Conservation (phyloP, 2,113 vertebrate genomes). For the Synchiropus splendidus region DNA sequence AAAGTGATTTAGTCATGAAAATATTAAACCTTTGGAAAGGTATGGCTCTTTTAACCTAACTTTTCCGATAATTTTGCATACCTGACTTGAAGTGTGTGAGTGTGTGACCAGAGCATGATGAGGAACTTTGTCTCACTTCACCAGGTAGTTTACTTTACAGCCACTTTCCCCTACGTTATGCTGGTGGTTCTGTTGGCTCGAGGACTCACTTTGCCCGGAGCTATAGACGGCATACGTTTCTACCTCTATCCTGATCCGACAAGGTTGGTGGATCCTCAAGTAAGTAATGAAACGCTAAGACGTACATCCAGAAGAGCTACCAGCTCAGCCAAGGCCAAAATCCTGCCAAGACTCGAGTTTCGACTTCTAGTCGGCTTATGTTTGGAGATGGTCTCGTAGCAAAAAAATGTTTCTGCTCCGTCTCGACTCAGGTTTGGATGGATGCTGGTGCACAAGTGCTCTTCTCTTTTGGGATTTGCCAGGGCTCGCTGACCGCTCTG, state of each 20-base stretch:
- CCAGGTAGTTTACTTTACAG: conserved; percentile 89
- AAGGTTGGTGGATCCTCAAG: conserved; percentile 80
- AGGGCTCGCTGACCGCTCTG: conserved; percentile 53
- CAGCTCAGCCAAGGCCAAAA: not conserved
- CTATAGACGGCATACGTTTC: conserved; percentile 72
- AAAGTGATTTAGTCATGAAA: too few relatives aligned
- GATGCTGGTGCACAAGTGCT: conserved; percentile 64
- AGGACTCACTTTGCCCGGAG: conserved; percentile 78
- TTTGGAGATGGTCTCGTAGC: too few relatives aligned
- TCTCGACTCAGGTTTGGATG: conserved; percentile 58
- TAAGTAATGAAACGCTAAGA: conserved; percentile 43
- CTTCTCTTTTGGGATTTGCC: conserved; percentile 63
- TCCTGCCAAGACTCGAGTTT: conserved; percentile 1
- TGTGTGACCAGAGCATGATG: too few relatives aligned
- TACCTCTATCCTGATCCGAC: conserved; percentile 81
- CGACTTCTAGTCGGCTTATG: too few relatives aligned
- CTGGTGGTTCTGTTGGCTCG: conserved; percentile 75
- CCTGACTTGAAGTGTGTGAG: too few relatives aligned
- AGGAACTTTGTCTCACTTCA: conserved; percentile 6
- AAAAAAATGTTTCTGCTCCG: too few relatives aligned
- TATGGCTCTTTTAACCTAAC: too few relatives aligned
- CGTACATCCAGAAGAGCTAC: conserved; percentile 1
- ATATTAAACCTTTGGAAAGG: too few relatives aligned
- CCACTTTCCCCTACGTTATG: conserved; percentile 85
- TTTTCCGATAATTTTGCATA: too few relatives aligned